phyloP scores from a whole-genome alignment of 2,797 vertebrate species.

The Odontamblyopus rebecca region DNA sequence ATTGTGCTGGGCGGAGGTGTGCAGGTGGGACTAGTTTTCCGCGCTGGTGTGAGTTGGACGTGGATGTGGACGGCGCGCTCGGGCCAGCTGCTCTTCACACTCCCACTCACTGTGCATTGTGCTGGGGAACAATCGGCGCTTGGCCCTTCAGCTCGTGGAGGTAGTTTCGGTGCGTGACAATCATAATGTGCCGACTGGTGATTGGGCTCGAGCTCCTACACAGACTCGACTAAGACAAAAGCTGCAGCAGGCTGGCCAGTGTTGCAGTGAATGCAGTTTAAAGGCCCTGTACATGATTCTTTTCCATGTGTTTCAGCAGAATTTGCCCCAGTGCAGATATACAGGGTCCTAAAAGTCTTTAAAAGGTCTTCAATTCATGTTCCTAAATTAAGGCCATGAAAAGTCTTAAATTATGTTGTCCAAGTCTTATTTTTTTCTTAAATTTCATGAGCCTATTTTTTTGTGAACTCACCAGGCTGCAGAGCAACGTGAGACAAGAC shows the following conservation, averaged over 20 bases:
- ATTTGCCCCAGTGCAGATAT: too few relatives aligned
- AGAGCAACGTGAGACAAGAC: too few relatives aligned
- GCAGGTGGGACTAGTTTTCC: slow-evolving; percentile 1
- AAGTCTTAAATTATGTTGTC: too few relatives aligned
- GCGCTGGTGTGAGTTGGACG: slow-evolving; percentile 11
- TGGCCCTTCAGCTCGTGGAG: slow-evolving; percentile 36
- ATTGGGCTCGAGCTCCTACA: neutral
- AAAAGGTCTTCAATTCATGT: too few relatives aligned
- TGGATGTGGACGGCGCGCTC: slow-evolving; percentile 29
- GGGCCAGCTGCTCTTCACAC: slow-evolving; percentile 50
- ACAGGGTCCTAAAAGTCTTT: too few relatives aligned
- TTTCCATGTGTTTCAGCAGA: neutral
- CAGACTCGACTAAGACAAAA: neutral
- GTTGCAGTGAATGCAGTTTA: too few relatives aligned
- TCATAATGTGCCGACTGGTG: neutral
- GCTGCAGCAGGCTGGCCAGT: neutral
- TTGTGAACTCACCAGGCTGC: too few relatives aligned
- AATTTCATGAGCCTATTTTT: too few relatives aligned
- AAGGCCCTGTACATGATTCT: too few relatives aligned
- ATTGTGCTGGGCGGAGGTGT: neutral
- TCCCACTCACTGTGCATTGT: slow-evolving; percentile 45
- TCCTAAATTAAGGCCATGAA: too few relatives aligned
- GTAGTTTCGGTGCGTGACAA: slow-evolving; percentile 28
- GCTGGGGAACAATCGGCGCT: slow-evolving; percentile 46
- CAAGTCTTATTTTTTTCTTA: too few relatives aligned